Percentiles rank a stretch among this genome's conserved stretches.
Evolutionary conservation across 2,797 vertebrate species (phyloP).

Genomic region (Oreortyx pictus): DNA sequence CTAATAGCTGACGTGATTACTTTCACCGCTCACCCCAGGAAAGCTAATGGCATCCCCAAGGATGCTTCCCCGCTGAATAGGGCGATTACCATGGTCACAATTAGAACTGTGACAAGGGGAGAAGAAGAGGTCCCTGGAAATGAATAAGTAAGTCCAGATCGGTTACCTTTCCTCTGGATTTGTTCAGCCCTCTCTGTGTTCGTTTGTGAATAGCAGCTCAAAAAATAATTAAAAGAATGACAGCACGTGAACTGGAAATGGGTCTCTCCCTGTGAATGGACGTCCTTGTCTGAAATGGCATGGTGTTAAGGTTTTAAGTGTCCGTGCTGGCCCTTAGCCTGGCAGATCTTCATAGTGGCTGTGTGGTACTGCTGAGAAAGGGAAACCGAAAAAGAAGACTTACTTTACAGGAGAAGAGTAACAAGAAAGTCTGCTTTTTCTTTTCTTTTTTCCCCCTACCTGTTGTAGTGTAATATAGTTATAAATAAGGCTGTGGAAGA

Average conservation of each 20-base stretch:
- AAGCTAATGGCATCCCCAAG: conserved; percentile 28
- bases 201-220: neutral
- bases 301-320: neutral
- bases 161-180: neutral
- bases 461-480: neutral
- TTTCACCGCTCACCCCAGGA: conserved; percentile 50
- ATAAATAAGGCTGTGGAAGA: neutral
- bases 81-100: conserved; percentile 28
- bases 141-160: neutral
- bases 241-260: neutral
- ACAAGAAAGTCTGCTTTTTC: neutral
- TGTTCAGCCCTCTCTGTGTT: rapidly evolving
- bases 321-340: neutral
- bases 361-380: neutral
- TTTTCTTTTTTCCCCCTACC: neutral
- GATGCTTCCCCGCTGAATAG: conserved; percentile 7
- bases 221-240: neutral
- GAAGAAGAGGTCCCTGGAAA: neutral
- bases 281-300: neutral
- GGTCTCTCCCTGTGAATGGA: neutral
- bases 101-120: conserved; percentile 26
- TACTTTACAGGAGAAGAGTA: neutral
- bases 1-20: conserved; percentile 57
- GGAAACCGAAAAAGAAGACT: neutral
- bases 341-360: no score